phyloP scores from a whole-genome alignment of 2,797 vertebrate genomes.

The Neosilurus hyrtlii region DNA sequence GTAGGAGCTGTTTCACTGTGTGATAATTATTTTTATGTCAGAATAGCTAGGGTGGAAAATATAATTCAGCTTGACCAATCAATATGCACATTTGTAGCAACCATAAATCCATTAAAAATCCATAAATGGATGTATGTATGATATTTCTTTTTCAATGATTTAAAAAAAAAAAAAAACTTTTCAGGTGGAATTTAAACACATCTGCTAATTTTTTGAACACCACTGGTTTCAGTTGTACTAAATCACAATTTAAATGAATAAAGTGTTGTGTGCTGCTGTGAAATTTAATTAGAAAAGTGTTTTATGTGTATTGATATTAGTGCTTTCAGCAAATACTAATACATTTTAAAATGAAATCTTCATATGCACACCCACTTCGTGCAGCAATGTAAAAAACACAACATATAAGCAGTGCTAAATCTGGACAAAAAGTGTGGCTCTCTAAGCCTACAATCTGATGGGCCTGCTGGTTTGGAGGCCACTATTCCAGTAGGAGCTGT shows the following conservation, averaged over 20 bases:
- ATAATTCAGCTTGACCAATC: not conserved
- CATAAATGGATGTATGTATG: not conserved
- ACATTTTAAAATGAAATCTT: too few relatives aligned
- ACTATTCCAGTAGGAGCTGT: conserved; percentile 24
- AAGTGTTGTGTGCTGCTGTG: not conserved
- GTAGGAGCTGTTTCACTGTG: not conserved
- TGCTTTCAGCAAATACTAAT: not conserved
- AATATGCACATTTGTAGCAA: not conserved
- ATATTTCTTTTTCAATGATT: not conserved
- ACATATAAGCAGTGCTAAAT: not conserved
- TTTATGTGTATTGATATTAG: not conserved
- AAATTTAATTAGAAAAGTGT: not conserved
- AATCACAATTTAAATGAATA: not conserved
- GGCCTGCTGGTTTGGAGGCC: conserved; percentile 21
- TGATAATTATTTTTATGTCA: conserved; percentile 7
- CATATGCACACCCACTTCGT: too few relatives aligned
- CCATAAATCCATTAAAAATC: not conserved
- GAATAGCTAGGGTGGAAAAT: conserved; percentile 11
- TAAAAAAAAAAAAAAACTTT: not conserved
- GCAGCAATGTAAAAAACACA: not conserved
- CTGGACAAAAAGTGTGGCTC: not conserved
- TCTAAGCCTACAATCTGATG: conserved; percentile 7
- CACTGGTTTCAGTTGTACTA: not conserved
- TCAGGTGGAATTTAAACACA: not conserved
- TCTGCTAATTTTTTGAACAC: not conserved